Evolutionary conservation across 2,797 vertebrate genomes (phyloP).

Genomic region (Sebastes matsubarae): DNA sequence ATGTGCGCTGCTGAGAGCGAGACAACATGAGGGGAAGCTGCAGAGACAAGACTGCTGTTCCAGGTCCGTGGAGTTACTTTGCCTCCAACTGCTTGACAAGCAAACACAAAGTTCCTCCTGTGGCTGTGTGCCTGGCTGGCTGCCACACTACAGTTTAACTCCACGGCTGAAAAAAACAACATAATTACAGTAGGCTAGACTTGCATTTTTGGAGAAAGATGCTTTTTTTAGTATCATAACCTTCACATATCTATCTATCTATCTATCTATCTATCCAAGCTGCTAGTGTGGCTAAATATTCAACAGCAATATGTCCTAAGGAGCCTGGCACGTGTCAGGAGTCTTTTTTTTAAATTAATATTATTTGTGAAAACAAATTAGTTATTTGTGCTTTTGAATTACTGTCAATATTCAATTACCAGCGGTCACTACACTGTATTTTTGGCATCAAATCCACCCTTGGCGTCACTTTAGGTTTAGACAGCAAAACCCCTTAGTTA

Average conservation of each 20-base stretch:
- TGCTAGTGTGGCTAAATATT: background rate
- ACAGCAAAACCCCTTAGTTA: no score
- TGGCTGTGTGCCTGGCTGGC: constrained; percentile 55
- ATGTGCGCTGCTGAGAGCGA: constrained; percentile 55
- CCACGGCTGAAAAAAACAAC: constrained; percentile 32
- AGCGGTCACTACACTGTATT: background rate
- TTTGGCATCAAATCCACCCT: no score
- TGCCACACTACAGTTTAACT: constrained; percentile 47
- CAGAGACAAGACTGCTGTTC: constrained; percentile 65
- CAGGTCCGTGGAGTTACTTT: constrained; percentile 63
- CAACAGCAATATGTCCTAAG: background rate
- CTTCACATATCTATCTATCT: background rate
- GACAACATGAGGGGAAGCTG: constrained; percentile 67
- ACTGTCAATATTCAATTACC: background rate
- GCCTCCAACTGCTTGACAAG: constrained; percentile 70
- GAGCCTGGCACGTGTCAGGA: background rate
- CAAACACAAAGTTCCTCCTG: constrained; percentile 67
- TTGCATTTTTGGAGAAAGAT: background rate
- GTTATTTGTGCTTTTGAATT: background rate
- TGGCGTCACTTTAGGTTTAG: no score
- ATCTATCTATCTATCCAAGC: no score
- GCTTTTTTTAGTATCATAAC: constrained; percentile 6
- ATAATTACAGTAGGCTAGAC: constrained; percentile 10
- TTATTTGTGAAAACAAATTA: background rate
- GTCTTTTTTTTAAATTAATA: background rate